Conservation (phyloP, 2,888 invertebrate species). For the Osmoderma eremita region DNA sequence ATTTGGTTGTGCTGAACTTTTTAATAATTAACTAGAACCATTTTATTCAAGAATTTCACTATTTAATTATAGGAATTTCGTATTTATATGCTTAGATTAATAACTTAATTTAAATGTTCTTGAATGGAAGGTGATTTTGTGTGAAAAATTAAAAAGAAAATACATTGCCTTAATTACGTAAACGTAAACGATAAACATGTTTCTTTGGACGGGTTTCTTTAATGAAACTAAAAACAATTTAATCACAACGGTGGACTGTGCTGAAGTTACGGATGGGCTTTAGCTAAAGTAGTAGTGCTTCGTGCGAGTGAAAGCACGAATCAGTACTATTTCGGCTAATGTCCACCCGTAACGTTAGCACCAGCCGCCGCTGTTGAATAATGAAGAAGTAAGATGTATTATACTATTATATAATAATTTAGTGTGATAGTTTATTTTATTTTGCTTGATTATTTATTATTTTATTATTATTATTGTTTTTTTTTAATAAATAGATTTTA, state of each 20-base stretch:
- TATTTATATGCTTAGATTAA: not conserved
- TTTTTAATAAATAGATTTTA: not conserved
- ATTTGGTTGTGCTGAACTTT: slow-evolving; percentile 12
- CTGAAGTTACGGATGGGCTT: too few relatives aligned
- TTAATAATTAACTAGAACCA: not conserved
- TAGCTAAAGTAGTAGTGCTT: too few relatives aligned
- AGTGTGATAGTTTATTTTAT: slow-evolving; percentile 24
- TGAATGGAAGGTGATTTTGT: not conserved
- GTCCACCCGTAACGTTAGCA: too few relatives aligned
- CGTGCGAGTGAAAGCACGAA: too few relatives aligned
- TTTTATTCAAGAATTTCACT: slow-evolving; percentile 3
- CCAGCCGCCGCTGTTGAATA: too few relatives aligned
- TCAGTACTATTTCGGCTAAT: too few relatives aligned
- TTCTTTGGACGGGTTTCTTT: slow-evolving; percentile 8
- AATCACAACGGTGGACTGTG: too few relatives aligned
- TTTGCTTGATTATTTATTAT: slow-evolving; percentile 32
- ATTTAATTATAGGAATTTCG: not conserved
- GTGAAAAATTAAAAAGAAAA: too few relatives aligned
- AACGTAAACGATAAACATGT: slow-evolving; percentile 32
- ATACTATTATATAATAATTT: slow-evolving; percentile 9
- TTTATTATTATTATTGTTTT: slow-evolving; percentile 1
- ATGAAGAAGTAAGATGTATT: slow-evolving; percentile 6
- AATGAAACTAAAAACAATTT: not conserved
- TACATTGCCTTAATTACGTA: slow-evolving; percentile 14
- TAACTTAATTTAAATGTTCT: slow-evolving; percentile 5